Evolutionary conservation across 1,140 invertebrate genomes (phyloP).

Genomic region (Physella acuta): DNA sequence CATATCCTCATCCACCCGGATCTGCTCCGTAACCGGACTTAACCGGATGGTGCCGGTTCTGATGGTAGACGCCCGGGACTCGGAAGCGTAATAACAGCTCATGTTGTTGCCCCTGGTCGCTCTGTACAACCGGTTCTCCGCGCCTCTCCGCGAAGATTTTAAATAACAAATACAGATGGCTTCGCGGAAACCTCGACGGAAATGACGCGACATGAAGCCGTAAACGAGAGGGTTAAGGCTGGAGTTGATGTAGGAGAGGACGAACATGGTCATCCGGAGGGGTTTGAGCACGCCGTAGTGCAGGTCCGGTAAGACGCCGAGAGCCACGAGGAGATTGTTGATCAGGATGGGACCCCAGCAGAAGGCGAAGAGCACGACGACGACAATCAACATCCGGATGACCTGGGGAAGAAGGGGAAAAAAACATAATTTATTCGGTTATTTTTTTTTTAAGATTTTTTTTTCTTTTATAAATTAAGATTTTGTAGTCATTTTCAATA

Average conservation of each 20-base stretch:
- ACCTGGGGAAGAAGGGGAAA: constrained; percentile 49
- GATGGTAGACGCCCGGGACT: background rate
- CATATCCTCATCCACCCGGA: background rate
- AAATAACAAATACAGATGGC: constrained; percentile 28
- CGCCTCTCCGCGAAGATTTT: background rate
- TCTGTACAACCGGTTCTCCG: background rate
- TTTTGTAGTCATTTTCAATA: background rate
- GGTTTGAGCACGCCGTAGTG: constrained; percentile 67
- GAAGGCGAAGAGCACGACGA: constrained; percentile 62
- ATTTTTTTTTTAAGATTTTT: too few relatives aligned
- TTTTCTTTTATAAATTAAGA: background rate
- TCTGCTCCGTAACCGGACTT: constrained; percentile 7
- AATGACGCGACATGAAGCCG: constrained; percentile 80
- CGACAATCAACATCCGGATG: constrained; percentile 63
- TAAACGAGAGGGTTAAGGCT: constrained; percentile 79
- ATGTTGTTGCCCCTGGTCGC: background rate
- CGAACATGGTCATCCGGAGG: constrained; percentile 68
- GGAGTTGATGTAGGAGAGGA: constrained; percentile 65
- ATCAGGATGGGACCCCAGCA: constrained; percentile 63
- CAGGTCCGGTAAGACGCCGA: constrained; percentile 63
- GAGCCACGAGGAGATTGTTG: constrained; percentile 60
- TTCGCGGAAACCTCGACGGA: constrained; percentile 68
- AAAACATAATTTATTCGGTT: constrained; percentile 1
- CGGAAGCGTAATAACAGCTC: background rate
- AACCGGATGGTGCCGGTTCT: constrained; percentile 14